Percentiles rank a stretch among this genome's conserved stretches.
Conservation (phyloP, 1,140 invertebrate species). For the Phymorhynchus buccinoides region DNA sequence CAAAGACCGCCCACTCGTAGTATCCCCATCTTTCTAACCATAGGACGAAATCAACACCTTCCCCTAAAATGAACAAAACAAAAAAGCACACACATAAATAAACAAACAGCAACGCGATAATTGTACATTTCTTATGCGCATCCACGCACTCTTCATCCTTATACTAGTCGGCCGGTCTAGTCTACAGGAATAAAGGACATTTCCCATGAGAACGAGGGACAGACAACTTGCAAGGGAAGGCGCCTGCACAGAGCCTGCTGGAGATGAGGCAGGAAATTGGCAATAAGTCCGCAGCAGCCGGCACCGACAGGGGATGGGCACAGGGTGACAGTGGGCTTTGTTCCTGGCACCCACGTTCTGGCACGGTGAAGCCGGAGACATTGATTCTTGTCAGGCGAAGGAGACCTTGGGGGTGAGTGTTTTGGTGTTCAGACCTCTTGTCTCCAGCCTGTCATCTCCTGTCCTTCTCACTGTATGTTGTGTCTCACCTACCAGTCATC, state of each 20-base stretch:
- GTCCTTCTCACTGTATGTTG: neutral
- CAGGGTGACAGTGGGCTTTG: neutral
- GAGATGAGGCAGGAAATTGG: constrained; percentile 40
- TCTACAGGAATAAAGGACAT: neutral
- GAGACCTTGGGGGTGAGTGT: neutral
- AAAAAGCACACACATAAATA: neutral
- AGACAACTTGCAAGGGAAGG: constrained; percentile 33
- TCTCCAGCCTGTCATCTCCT: neutral
- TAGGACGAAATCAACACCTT: neutral
- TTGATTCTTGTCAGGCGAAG: neutral
- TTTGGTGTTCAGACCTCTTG: neutral
- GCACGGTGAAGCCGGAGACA: neutral
- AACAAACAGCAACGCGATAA: constrained; percentile 14
- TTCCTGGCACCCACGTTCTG: constrained; percentile 5
- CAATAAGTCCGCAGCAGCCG: constrained; percentile 2
- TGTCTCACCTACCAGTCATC: neutral
- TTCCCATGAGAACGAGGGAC: neutral
- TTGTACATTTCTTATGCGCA: too few relatives aligned
- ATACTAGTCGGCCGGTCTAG: constrained; percentile 4
- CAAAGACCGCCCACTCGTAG: too few relatives aligned
- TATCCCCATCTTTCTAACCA: too few relatives aligned
- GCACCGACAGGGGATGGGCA: neutral
- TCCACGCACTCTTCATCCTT: neutral
- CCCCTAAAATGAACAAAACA: neutral
- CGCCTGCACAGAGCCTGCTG: neutral